These are phyloP conservation scores for Musca vetustissima DNA, from an alignment of 1,140 invertebrate species.

Conservation along the genomic window DNA sequence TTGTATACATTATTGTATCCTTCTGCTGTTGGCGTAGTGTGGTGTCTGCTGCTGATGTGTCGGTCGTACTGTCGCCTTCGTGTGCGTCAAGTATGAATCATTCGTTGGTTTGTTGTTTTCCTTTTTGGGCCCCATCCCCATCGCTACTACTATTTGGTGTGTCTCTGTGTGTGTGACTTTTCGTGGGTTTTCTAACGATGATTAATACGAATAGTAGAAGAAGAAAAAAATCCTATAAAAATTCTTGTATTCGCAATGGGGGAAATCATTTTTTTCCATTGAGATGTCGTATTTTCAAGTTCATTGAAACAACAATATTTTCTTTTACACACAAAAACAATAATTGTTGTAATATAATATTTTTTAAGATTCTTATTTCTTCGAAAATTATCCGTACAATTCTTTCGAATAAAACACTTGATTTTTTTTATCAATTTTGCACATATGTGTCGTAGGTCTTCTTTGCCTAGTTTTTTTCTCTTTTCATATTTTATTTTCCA, in stretches of 20 bases:
- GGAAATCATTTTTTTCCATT: background rate
- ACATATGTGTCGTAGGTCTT: constrained; percentile 13
- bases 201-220: background rate
- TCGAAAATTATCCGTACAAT: background rate
- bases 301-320: constrained; percentile 9
- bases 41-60: background rate
- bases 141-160: background rate
- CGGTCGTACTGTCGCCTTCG: no score
- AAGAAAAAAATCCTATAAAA: no score
- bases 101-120: constrained; percentile 8
- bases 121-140: background rate
- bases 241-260: no score
- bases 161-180: background rate
- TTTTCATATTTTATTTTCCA: no score
- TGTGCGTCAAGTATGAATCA: constrained; percentile 15
- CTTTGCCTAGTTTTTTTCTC: constrained; percentile 3
- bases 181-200: constrained; percentile 2
- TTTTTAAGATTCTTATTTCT: background rate
- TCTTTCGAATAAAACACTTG: background rate
- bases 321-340: background rate
- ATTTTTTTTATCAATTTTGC: background rate
- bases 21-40: background rate
- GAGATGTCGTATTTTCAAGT: constrained; percentile 12
- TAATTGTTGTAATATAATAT: background rate
- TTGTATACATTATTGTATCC: constrained; percentile 1